Base-by-base conservation (phyloP, 2,888 invertebrate genomes). In the Helleia helle region DNA sequence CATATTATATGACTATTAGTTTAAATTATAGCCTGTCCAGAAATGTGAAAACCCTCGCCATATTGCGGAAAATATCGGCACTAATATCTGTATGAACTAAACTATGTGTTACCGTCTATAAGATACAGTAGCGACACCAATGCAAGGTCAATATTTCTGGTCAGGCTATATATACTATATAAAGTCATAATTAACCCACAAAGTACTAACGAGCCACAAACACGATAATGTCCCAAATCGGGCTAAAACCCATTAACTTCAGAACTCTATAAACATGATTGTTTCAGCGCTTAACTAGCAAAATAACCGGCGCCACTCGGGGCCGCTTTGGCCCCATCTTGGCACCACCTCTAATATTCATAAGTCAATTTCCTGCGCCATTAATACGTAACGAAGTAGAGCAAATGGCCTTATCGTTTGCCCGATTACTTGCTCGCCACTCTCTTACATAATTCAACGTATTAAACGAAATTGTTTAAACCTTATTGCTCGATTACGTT, bases 401-500 rank as follows among this genome's bases (percentile, higher is more conserved):
- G 80, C 81, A 84, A 84, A 84, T 84, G 84, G 81, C 80, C 80
- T 84, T 84, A 84, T 84, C 84, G 84, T 80, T 81, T 79, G 83
- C 84, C 69, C 84, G 83, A 83, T 84, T 84, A 84, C 83, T 81
- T 77, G 80, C 76, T 62, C 73, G 79, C 81, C 81, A 74, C 75
- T 73, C 77, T 79, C 83, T 84, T 85, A 85, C 85, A 85, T 84
- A 85, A 85, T 85, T 85, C 85, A 85, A 85, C 84, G 84, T 85
- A 85, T 85, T 86, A 85, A 85, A 85, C 85, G 84, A 85, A 86
- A 86, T 86, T 85, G 86, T 86, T 86, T 86, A 86, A 86, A 84
- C 85, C 83, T 83, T 81, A 83, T 84, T 84, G 86, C 83, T 85
- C 85, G 79, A 85, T 86, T 86, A 86, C 83, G 74, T 75, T 71